Percentiles rank a stretch among this genome's conserved stretches.
Conservation (phyloP, 2,113 vertebrate genomes). For the Orycteropus afer region DNA sequence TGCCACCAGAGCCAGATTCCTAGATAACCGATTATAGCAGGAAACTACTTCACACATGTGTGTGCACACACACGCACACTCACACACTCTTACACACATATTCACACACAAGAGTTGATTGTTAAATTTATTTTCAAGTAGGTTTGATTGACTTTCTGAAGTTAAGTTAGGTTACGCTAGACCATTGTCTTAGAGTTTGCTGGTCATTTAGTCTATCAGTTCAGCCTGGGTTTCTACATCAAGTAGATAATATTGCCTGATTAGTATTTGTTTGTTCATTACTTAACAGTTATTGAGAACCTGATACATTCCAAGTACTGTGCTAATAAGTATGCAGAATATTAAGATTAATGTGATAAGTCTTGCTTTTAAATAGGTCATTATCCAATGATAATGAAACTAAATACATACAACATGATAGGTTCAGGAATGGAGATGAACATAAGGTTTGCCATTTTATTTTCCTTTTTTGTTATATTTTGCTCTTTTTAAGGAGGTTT, state of each 20-base stretch:
- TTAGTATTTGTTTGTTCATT: not conserved
- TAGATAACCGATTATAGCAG: not conserved
- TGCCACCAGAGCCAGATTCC: not conserved
- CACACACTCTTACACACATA: not conserved
- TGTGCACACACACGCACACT: too few species aligned
- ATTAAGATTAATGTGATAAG: not conserved
- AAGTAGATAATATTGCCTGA: not conserved
- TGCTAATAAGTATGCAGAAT: not conserved
- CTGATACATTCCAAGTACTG: not conserved
- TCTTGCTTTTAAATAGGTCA: not conserved
- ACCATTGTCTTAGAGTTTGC: not conserved
- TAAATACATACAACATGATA: not conserved
- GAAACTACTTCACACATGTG: not conserved
- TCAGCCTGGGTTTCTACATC: conserved; percentile 19
- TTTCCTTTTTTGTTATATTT: not conserved
- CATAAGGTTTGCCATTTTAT: not conserved
- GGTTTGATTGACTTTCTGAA: conserved; percentile 15
- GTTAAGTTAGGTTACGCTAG: not conserved
- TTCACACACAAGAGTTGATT: not conserved
- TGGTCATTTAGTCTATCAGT: not conserved
- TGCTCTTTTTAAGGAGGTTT: not conserved
- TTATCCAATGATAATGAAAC: not conserved
- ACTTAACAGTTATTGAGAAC: not conserved
- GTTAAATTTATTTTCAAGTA: conserved; percentile 11
- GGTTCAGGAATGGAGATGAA: not conserved